phyloP scores from a whole-genome alignment of 2,113 vertebrate genomes.

The Mormyrus iriodes region DNA sequence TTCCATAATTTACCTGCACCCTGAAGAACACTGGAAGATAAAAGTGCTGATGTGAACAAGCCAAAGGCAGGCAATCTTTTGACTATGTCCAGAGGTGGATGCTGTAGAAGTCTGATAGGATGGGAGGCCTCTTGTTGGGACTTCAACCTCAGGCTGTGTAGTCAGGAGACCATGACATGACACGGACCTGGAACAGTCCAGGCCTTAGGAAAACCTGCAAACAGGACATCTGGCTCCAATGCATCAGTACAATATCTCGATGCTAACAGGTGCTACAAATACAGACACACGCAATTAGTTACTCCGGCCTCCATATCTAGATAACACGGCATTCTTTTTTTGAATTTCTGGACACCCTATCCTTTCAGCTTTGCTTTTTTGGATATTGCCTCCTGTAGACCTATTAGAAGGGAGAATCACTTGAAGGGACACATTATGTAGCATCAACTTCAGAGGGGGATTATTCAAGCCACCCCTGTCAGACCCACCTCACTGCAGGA shows the following conservation, averaged over 20 bases:
- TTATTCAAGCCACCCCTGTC: constrained; percentile 3
- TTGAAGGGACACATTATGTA: neutral
- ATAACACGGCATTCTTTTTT: neutral
- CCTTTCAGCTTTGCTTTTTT: constrained; percentile 2
- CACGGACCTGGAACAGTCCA: neutral
- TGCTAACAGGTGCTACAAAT: neutral
- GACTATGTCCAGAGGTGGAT: neutral
- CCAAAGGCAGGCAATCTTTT: neutral
- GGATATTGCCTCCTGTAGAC: neutral
- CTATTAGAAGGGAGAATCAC: neutral
- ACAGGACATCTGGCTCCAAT: neutral
- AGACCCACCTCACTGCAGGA: neutral
- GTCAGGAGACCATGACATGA: neutral
- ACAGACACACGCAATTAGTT: neutral
- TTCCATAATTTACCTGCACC: neutral
- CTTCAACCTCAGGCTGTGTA: neutral
- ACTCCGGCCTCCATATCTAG: neutral
- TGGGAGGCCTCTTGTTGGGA: neutral
- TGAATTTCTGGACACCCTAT: neutral
- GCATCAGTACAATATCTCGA: neutral
- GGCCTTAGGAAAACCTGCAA: neutral
- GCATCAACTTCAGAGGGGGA: neutral
- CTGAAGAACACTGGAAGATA: neutral
- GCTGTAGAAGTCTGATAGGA: neutral
- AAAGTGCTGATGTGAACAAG: neutral